phyloP scores from a whole-genome alignment of 2,113 vertebrate species.

The Micronycteris hirsuta region DNA sequence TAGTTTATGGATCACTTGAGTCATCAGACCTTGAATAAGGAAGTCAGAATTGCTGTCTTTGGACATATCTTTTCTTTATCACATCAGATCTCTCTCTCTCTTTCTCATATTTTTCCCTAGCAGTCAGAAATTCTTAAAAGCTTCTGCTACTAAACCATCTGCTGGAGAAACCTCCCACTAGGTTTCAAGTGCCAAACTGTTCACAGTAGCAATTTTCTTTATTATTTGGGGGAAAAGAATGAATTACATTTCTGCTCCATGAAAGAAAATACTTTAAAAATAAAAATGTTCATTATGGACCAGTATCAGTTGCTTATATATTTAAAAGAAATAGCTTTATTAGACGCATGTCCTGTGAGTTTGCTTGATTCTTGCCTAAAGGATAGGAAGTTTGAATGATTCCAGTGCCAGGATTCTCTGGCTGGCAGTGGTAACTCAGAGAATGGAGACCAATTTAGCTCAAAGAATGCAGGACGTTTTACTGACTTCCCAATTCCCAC shows the following conservation, averaged over 20 bases:
- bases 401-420: neutral
- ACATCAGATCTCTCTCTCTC: neutral
- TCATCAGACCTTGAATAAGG: slow-evolving; percentile 55
- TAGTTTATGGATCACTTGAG: slow-evolving; percentile 28
- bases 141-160: slow-evolving; percentile 75
- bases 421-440: neutral
- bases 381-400: neutral
- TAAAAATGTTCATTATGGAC: slow-evolving; percentile 57
- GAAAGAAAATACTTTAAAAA: slow-evolving; percentile 63
- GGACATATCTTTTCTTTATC: slow-evolving; percentile 41
- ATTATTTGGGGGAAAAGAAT: slow-evolving; percentile 68
- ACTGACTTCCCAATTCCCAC: neutral
- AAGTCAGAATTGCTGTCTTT: slow-evolving; percentile 5
- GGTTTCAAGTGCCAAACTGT: slow-evolving; percentile 72
- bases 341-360: neutral
- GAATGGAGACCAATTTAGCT: neutral
- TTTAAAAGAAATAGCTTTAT: neutral
- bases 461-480: neutral
- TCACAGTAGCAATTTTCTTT: slow-evolving; percentile 70
- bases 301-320: slow-evolving; percentile 7
- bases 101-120: neutral
- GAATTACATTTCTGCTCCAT: slow-evolving; percentile 64
- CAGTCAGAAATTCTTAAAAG: slow-evolving; percentile 73
- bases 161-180: slow-evolving; percentile 73
- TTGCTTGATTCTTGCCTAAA: neutral